Evolutionary conservation across 2,113 vertebrate species (phyloP).

Genomic region (Chelonoidis abingdonii): DNA sequence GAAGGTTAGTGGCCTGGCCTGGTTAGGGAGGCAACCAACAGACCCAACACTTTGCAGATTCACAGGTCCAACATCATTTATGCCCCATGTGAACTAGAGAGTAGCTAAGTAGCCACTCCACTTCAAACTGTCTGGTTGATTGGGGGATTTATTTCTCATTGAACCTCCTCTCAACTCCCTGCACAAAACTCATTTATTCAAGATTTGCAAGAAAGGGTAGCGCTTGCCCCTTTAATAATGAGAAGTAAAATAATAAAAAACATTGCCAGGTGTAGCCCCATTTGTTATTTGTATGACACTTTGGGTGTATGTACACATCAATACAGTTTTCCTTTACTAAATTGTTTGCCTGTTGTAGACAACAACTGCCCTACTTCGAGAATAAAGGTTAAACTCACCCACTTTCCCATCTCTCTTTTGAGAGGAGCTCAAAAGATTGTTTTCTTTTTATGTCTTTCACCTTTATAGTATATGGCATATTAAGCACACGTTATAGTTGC

Average conservation of each 20-base stretch:
- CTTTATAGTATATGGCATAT: background rate
- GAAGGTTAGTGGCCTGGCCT: background rate
- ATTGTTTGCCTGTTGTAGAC: background rate
- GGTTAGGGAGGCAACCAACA: background rate
- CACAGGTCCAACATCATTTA: background rate
- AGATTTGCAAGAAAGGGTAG: background rate
- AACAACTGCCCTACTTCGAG: background rate
- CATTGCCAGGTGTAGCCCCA: background rate
- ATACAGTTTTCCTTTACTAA: background rate
- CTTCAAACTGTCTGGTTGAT: background rate
- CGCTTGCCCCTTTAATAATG: slow-evolving; percentile 13
- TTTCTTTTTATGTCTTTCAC: slow-evolving; percentile 34
- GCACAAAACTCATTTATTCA: slow-evolving; percentile 16
- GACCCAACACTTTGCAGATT: background rate
- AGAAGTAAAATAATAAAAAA: background rate
- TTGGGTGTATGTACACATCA: background rate
- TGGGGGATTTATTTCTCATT: slow-evolving; percentile 40
- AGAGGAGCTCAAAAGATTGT: background rate
- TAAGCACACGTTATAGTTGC: rapidly evolving
- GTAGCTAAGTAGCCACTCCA: background rate
- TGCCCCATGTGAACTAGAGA: background rate
- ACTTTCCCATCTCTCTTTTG: slow-evolving; percentile 33
- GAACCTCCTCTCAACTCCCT: slow-evolving; percentile 35
- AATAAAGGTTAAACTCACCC: slow-evolving; percentile 8
- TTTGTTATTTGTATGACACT: background rate